Evolutionary conservation across 2,888 invertebrate species (phyloP), one percentile per base, ranked within the genome.

Genomic region (Morinoia aosen): DNA sequence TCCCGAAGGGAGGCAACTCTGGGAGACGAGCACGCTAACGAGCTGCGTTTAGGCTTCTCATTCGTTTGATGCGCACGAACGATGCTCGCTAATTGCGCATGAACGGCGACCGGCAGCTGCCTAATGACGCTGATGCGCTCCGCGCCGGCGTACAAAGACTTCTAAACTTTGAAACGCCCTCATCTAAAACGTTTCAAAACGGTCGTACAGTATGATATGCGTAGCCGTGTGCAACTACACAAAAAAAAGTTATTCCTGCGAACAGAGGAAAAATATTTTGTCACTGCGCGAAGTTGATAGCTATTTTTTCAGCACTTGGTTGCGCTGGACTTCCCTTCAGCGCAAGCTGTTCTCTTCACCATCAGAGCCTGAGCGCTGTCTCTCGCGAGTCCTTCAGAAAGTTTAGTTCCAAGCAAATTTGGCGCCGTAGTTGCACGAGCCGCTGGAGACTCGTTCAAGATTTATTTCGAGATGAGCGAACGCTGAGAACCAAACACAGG

Each of bases 61-160:
- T 93, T 93, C 93, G 57, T 93, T 93, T 93, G 93, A 93, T 93
- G 93, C 93, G 93, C 93, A 93, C 93, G 93, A 57, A n/a, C 93
- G 93, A 11, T 57, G 57, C 48, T 93, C 93, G 56, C 93, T 93
- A 93, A 93, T 93, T 93, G 93, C 19, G 93, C 93, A 93, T 57
- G 93, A 93, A 93, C 58, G 57, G 93, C 56, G 25, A 56, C 93
- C 58, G 33, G 93, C 57, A 57, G 93, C 93, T 33, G 56, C 93
- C 57, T 93, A 93, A 93, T 93, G 93, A 93, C 93, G 93, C 57
- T 93, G 93, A 93, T 90, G 90, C 93, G 40, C 93, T 57, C 57
- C 57, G 33, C 33, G 40, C 40, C 90, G 25, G 16, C 76, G 33
- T 33, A 76, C 76, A 33, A 33, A 76, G 8, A 33, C 76, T 76